These are phyloP conservation scores for Dreissena polymorpha DNA, from an alignment of 1,140 invertebrate genomes.

Conservation along the genomic window DNA sequence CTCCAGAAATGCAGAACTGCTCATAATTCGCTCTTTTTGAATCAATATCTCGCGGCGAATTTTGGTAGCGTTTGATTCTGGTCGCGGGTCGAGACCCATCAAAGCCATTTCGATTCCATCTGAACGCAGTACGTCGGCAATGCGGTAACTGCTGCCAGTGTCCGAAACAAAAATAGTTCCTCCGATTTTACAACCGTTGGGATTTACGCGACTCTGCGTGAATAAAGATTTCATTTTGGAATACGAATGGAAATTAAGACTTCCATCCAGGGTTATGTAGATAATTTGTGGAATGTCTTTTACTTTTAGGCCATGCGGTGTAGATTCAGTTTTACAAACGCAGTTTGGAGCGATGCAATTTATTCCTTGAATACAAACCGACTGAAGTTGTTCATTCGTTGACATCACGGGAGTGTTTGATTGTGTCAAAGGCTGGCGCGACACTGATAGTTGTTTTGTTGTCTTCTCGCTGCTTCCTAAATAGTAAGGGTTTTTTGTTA, in stretches of 20 bases:
- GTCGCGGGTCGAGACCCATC: conserved; percentile 36
- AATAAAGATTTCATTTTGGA: conserved; percentile 62
- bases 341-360: conserved; percentile 65
- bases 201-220: conserved; percentile 54
- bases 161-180: conserved; percentile 64
- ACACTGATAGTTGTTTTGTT: no score
- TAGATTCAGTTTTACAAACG: conserved; percentile 52
- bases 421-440: not conserved
- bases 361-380: conserved; percentile 57
- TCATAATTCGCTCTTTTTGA: conserved; percentile 51
- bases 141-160: conserved; percentile 56
- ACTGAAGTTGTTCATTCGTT: not conserved
- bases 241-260: conserved; percentile 61
- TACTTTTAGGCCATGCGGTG: conserved; percentile 48
- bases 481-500: not conserved
- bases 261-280: conserved; percentile 67
- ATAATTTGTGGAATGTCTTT: conserved; percentile 64
- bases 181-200: conserved; percentile 64
- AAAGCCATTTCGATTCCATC: conserved; percentile 61
- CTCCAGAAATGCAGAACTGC: not conserved
- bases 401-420: not conserved
- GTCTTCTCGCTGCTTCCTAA: no score
- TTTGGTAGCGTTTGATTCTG: conserved; percentile 23
- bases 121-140: conserved; percentile 54
- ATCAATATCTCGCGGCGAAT: conserved; percentile 42